A percentile compares a stretch with the other conserved stretches of the same genome.
phyloP scores from a whole-genome alignment of 2,888 invertebrate species.

The Malacosoma neustria region DNA sequence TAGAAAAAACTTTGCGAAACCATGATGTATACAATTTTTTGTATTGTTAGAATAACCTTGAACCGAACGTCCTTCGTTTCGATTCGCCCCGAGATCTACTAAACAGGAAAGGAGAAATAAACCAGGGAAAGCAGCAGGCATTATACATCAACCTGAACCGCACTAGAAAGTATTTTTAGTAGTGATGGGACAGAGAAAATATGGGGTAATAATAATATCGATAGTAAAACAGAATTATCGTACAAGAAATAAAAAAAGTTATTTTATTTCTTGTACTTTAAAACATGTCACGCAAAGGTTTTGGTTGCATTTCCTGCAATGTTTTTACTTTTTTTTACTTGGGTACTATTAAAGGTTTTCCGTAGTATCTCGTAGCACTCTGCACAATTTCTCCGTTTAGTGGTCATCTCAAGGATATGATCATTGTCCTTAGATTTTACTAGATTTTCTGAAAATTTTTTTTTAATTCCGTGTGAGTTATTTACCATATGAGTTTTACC shows the following conservation, averaged over 20 bases:
- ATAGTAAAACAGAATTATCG: constrained; percentile 5
- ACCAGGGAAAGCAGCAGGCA: constrained; percentile 7
- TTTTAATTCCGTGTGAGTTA: not conserved
- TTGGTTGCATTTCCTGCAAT: constrained; percentile 17
- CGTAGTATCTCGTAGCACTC: not conserved
- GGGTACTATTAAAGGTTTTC: not conserved
- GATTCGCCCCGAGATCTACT: constrained; percentile 13
- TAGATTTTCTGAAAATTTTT: not conserved
- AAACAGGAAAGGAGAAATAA: constrained; percentile 17
- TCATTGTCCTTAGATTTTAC: not conserved
- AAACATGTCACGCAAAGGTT: constrained; percentile 17
- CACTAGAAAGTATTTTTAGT: constrained; percentile 20
- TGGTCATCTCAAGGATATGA: not conserved
- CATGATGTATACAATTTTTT: constrained; percentile 9
- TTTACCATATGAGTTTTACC: not conserved
- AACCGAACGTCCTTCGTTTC: constrained; percentile 10
- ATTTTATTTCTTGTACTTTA: constrained; percentile 13
- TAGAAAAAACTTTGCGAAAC: not conserved
- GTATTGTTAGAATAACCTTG: constrained; percentile 10
- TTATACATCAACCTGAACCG: constrained; percentile 17
- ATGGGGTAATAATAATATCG: constrained; percentile 14
- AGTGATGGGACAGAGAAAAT: constrained; percentile 18
- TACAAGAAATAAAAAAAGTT: constrained; percentile 11
- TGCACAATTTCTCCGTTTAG: not conserved
- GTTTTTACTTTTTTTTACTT: constrained; percentile 18